Base-by-base conservation (phyloP, 1,140 invertebrate genomes). In the Pararge aegeria region DNA sequence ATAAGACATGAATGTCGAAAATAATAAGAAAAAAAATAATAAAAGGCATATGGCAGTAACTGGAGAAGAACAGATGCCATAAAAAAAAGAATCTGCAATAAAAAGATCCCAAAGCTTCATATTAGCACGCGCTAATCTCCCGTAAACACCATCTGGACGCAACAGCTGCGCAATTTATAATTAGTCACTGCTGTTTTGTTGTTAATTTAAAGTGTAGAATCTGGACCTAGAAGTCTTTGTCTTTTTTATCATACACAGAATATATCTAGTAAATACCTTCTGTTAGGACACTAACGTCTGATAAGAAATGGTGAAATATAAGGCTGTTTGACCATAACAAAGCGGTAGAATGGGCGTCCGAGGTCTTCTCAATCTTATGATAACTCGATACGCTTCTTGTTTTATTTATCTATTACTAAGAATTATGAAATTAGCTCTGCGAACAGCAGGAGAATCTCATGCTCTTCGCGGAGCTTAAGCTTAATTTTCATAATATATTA, bases 91-190 rank as follows among this genome's bases (percentile, higher is more conserved):
- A 24, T 29, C 15, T 42, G 37, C 20, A 42, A 54, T 19, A 42
- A 54, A 54, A 42, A 40, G 12, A 20, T 52, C 18, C n/a, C 18
- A 34, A 24, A 24, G 24, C 30, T 12, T 34, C 34, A 51, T 13
- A 52, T 52, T 16, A 42, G 30, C 55, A 57, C 55, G 34, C 44
- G 55, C 55, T 34, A n/a, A 9, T 38, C 19, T 24, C 12, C 16
- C 38, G 1, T 42, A 5, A 0, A 10, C 16, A 18, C 13, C 55
- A 42, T 58, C 48, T 58, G 55, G 29, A 29, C 30, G 30, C 2
- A 24, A 37, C 46, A 51, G 48, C 13, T 56, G 44, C 15, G 48
- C 24, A 30, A 16, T 52, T 37, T 20, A 52, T 52, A 20, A 34
- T 34, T 52, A 52, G 29, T 52, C 37, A 52, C n/a, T 3, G 10